Evolutionary conservation across 2,113 vertebrate genomes (phyloP), one percentile per base, ranked within the genome.

Genomic region (Arenaria interpres): DNA sequence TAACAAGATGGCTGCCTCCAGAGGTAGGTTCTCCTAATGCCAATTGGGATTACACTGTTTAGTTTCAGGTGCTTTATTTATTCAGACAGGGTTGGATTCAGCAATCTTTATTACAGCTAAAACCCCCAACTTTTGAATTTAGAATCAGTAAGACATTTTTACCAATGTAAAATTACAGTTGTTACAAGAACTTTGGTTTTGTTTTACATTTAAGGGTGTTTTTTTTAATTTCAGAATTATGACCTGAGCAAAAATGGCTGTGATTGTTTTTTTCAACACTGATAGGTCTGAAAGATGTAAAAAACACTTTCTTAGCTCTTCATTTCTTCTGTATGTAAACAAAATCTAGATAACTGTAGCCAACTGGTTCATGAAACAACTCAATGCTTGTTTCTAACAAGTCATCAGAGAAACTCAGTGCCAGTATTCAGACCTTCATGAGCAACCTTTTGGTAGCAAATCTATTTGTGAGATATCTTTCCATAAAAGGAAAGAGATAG

Each of bases 371-470:
- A 39, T 81, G 56, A 77, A 94, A 80, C 67, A 80, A 73, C 54
- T 85, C 56, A 56, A 24, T 54, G 33, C 10, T 81, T 79, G 30
- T 73, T 93, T 89, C 66, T 91, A 32, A 25, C 14, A 76, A 83
- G 48, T 41, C 14, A 43, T 71, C 39, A 66, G 57, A 69, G 74
- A 53, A 90, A 9, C 25, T 91, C 46, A 56, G 48, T 73, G 72
- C 66, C 59, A 48, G 21, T 83, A 89, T 64, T 75, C 22, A 78
- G 53, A 80, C 37, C 79, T 75, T 95, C 84, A 88, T 3, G 5
- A 95, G 43, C 74, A 96, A 83, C 66, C 12, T 63, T 85, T 87
- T 78, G 72, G 92, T 78, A 92, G 85, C 77, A 97, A 67, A 62
- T 39, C 69, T 64, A 24, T 69, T 60, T 85, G 72, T 75, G 62